phyloP scores from a whole-genome alignment of 23 tunicate species.

The Ascidia mentula region DNA sequence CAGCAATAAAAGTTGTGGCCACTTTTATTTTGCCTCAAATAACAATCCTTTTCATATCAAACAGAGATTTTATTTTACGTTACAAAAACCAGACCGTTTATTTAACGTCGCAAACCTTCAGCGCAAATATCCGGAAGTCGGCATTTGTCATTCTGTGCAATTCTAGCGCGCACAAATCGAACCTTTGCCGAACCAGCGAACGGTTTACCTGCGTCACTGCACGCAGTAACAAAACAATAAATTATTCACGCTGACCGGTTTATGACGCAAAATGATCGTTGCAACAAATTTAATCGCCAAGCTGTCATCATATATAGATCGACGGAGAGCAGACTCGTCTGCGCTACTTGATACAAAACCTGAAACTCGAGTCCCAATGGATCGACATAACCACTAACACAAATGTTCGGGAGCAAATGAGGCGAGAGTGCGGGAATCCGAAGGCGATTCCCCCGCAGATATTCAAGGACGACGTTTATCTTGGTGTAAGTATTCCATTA shows the following conservation, averaged over 20 bases:
- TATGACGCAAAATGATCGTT: background rate
- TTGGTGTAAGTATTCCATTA: slow-evolving; percentile 84
- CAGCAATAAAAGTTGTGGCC: no score
- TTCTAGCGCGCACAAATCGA: no score
- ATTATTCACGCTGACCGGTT: background rate
- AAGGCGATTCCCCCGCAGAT: slow-evolving; percentile 88
- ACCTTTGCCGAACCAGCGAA: no score
- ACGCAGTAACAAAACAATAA: no score
- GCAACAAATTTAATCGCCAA: background rate
- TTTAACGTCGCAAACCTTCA: no score
- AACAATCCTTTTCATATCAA: no score
- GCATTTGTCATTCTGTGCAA: no score
- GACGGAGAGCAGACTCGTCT: slow-evolving; percentile 69
- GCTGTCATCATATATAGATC: slow-evolving; percentile 27
- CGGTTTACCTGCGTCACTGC: no score
- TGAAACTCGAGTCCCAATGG: slow-evolving; percentile 69
- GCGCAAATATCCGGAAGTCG: no score
- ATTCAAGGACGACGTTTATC: slow-evolving; percentile 56
- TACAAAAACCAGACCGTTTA: no score
- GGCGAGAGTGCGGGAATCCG: slow-evolving; percentile 61
- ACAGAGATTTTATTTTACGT: no score
- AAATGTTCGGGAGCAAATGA: slow-evolving; percentile 48
- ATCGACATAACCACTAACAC: slow-evolving; percentile 69
- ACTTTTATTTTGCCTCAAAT: no score
- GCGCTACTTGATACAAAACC: slow-evolving; percentile 60